These are phyloP conservation scores for Pterocles burchelli DNA, from an alignment of 2,113 vertebrate species.

Conservation along the genomic window DNA sequence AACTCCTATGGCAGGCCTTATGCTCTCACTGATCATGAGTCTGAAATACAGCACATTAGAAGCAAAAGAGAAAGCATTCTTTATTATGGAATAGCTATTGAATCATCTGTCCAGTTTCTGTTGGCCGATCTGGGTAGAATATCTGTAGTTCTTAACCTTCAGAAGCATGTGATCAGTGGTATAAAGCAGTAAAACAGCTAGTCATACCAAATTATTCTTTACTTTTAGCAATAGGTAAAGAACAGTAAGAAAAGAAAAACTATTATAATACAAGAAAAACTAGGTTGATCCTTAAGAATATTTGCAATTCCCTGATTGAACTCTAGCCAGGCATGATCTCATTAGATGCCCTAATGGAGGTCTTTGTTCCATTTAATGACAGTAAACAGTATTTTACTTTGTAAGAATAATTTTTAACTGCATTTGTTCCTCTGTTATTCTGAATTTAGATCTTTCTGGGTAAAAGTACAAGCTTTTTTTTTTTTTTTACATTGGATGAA, in stretches of 20 bases:
- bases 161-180: background rate
- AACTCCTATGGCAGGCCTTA: background rate
- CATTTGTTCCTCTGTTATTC: background rate
- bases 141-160: background rate
- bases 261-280: background rate
- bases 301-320: background rate
- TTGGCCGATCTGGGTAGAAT: background rate
- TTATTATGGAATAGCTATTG: background rate
- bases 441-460: background rate
- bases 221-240: background rate
- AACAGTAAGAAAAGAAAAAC: background rate
- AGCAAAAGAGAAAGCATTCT: background rate
- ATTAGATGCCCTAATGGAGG: slow-evolving; percentile 3
- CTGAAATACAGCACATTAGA: background rate
- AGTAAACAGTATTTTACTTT: background rate
- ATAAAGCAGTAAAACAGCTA: background rate
- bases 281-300: background rate
- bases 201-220: background rate
- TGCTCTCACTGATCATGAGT: background rate
- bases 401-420: background rate
- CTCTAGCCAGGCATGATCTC: slow-evolving; percentile 20
- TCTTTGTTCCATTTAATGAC: slow-evolving; percentile 28
- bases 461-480: background rate
- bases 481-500: background rate
- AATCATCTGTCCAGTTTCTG: background rate